These are phyloP conservation scores for Amiota minor DNA, from an alignment of 2,888 invertebrate species.

Conservation along the genomic window DNA sequence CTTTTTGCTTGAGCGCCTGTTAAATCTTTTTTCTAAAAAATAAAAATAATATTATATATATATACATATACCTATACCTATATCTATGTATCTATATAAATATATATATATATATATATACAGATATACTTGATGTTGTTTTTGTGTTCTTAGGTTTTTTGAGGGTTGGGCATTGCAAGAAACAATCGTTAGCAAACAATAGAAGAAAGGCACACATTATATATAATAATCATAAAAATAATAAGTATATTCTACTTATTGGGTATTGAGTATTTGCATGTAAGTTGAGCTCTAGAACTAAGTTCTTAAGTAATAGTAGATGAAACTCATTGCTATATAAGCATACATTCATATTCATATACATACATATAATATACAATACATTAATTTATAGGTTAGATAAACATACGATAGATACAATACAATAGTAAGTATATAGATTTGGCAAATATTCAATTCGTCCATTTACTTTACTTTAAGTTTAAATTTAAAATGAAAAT, in stretches of 20 bases:
- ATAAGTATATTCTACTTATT: conserved; percentile 40
- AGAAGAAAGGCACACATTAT: not conserved
- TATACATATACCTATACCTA: not conserved
- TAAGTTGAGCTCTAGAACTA: conserved; percentile 49
- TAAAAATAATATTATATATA: too few species aligned
- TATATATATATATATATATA: conserved; percentile 4
- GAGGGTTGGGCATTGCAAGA: conserved; percentile 60
- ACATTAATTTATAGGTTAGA: conserved; percentile 46
- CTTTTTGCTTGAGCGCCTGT: conserved; percentile 58
- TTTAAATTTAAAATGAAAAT: not conserved
- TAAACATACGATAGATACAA: conserved; percentile 23
- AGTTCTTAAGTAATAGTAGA: conserved; percentile 47
- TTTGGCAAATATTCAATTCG: conserved; percentile 28
- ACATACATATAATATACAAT: conserved; percentile 52
- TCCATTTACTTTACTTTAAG: conserved; percentile 20
- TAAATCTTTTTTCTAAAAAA: conserved; percentile 55
- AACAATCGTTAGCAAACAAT: conserved; percentile 57
- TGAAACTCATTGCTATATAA: conserved; percentile 16
- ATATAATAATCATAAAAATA: not conserved
- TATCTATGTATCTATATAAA: not conserved
- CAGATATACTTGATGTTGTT: not conserved
- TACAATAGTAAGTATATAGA: not conserved
- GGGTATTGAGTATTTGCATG: conserved; percentile 10
- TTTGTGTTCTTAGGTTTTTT: not conserved
- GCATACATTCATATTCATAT: conserved; percentile 36